Evolutionary conservation across 2,888 invertebrate genomes (phyloP), one percentile per base, ranked within the genome.

Genomic region (Onchidella celtica): DNA sequence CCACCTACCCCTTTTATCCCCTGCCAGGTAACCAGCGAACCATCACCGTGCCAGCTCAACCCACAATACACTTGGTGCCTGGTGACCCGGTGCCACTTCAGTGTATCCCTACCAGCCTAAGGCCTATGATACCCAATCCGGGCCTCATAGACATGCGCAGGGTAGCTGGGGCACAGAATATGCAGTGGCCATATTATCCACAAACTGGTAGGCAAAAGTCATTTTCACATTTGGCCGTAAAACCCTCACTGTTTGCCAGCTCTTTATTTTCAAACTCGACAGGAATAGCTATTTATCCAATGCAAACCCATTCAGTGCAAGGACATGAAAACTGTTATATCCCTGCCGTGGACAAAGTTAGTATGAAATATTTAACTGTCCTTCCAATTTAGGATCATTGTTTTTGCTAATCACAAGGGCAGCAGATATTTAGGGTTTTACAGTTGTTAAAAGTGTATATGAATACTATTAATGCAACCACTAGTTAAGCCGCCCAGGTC

Each of bases 131-230:
- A 21, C 66, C 81, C n/a, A 70, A 79, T 34, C n/a, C 29, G 32
- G 59, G 61, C 59, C 68, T 66, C 4, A 2, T 61, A 11, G 61
- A 68, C 61, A 68, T 69, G 2, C 70, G 61, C 29, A 59, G 59
- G 17, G 63, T 75, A 2, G 27, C 59, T 9, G 75, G 68, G n/a
- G 2, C 55, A n/a, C 78, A 69, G 61, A 83, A 74, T 75, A 81
- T 84, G 66, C 84, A 83, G 68, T 84, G 84, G 84, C 84, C 84
- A 32, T 84, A 79, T 63, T 84, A 81, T 66, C 83, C 84, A 2
- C 84, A 84, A 70, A 75, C 84, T 38, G 84, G 84, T 84, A 34
- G 32, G 83, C 29, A 27, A 21, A 73, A 11, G 6, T 47, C n/a
- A n/a, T 47, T 6, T 47, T 47, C 9, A 17, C 47, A 47, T 11